Conservation (phyloP, 2,797 vertebrate species). For the Coranthus polyacanthus region DNA sequence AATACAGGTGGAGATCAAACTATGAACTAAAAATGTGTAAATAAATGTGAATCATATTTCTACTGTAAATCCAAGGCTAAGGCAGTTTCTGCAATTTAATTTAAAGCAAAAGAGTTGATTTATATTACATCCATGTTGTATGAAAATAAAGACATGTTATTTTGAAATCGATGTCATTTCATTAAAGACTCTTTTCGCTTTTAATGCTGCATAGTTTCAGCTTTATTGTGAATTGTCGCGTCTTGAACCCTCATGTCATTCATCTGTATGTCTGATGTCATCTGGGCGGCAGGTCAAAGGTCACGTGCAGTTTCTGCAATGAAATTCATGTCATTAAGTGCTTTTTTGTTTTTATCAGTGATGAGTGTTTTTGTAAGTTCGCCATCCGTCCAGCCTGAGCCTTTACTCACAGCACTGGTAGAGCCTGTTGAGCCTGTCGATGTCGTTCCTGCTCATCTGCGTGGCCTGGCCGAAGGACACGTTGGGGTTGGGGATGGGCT, state of each 20-base stretch:
- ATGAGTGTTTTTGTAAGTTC: too few relatives aligned
- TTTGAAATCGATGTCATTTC: neutral
- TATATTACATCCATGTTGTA: too few relatives aligned
- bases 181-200: neutral
- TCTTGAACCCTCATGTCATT: neutral
- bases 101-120: too few relatives aligned
- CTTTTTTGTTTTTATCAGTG: neutral
- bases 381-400: too few relatives aligned
- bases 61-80: too few relatives aligned
- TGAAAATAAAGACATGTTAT: neutral
- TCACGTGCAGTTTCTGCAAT: slow-evolving; percentile 33
- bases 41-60: too few relatives aligned
- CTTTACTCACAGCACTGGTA: slow-evolving; percentile 74
- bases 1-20: neutral
- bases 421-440: slow-evolving; percentile 72
- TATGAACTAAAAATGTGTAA: neutral
- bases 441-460: slow-evolving; percentile 75
- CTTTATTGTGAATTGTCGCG: neutral
- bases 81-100: too few relatives aligned
- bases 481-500: slow-evolving; percentile 71
- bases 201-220: neutral
- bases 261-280: neutral
- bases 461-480: slow-evolving; percentile 69
- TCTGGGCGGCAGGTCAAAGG: slow-evolving; percentile 10
- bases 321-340: neutral